These are phyloP conservation scores for Choloepus didactylus DNA, from an alignment of 2,797 vertebrate genomes.

Conservation along the genomic window DNA sequence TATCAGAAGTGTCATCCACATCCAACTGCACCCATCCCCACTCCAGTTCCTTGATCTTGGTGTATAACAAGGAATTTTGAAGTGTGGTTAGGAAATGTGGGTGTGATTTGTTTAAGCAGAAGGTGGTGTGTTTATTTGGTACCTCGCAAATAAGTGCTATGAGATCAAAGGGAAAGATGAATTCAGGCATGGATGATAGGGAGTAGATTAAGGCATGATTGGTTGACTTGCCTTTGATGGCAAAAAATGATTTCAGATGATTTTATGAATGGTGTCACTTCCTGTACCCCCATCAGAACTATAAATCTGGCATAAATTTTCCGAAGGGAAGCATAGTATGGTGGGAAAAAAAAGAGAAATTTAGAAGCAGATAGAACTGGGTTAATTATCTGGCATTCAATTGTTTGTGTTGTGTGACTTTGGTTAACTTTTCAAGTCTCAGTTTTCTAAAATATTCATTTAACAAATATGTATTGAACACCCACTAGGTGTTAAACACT, in stretches of 20 bases:
- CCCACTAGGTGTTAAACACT: neutral
- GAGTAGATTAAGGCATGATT: slow-evolving; percentile 4
- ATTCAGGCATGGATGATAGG: neutral
- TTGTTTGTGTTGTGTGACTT: neutral
- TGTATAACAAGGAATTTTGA: slow-evolving; percentile 37
- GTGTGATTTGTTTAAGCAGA: slow-evolving; percentile 24
- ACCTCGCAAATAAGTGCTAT: slow-evolving; percentile 33
- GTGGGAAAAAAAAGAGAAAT: slow-evolving; percentile 38
- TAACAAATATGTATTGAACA: slow-evolving; percentile 5
- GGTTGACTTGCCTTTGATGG: slow-evolving; percentile 34
- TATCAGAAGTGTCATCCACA: neutral
- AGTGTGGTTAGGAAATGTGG: slow-evolving; percentile 46
- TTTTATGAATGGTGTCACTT: slow-evolving; percentile 27
- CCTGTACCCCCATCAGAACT: slow-evolving; percentile 2
- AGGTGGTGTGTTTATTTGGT: slow-evolving; percentile 37
- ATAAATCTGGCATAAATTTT: slow-evolving; percentile 33
- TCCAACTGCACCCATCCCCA: neutral
- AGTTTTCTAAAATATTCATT: slow-evolving; percentile 34
- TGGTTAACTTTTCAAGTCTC: slow-evolving; percentile 20
- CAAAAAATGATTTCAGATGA: slow-evolving; percentile 8
- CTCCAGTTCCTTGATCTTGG: slow-evolving; percentile 23
- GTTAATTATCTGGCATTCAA: neutral
- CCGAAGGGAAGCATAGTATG: neutral
- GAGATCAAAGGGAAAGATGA: slow-evolving; percentile 35
- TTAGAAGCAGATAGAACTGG: slow-evolving; percentile 28